These are phyloP conservation scores for Halocynthia aurantium DNA, from an alignment of 23 tunicate species.

Conservation along the genomic window DNA sequence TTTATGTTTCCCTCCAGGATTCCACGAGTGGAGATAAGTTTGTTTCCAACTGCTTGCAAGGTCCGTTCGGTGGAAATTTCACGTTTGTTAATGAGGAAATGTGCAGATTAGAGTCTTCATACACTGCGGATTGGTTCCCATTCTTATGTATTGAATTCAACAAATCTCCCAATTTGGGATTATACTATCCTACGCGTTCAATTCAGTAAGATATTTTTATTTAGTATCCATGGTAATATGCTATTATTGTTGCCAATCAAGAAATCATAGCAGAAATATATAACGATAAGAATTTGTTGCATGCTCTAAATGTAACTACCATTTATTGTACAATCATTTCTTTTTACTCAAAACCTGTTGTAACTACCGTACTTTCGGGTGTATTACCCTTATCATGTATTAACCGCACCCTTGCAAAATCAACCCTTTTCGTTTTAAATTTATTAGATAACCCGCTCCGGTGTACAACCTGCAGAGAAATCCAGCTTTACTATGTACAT, in stretches of 20 bases:
- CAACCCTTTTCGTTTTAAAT: no score
- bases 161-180: constrained; percentile 59
- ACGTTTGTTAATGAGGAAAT: constrained; percentile 14
- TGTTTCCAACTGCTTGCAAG: constrained; percentile 47
- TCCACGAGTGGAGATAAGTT: not conserved
- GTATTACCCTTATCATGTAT: no score
- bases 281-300: not conserved
- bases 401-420: no score
- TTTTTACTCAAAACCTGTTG: no score
- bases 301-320: not conserved
- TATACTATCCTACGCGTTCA: constrained; percentile 22
- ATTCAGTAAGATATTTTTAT: not conserved
- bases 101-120: constrained; percentile 23
- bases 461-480: no score
- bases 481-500: no score
- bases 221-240: not conserved
- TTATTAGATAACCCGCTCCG: no score
- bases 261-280: not conserved
- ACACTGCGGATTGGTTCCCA: constrained; percentile 56
- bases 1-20: constrained; percentile 16
- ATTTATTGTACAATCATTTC: no score
- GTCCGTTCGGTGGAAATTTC: constrained; percentile 71
- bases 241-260: not conserved
- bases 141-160: constrained; percentile 56
- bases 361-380: no score